These are phyloP conservation scores for Bubalus kerabau DNA, from an alignment of 2,113 vertebrate species.

Conservation along the genomic window DNA sequence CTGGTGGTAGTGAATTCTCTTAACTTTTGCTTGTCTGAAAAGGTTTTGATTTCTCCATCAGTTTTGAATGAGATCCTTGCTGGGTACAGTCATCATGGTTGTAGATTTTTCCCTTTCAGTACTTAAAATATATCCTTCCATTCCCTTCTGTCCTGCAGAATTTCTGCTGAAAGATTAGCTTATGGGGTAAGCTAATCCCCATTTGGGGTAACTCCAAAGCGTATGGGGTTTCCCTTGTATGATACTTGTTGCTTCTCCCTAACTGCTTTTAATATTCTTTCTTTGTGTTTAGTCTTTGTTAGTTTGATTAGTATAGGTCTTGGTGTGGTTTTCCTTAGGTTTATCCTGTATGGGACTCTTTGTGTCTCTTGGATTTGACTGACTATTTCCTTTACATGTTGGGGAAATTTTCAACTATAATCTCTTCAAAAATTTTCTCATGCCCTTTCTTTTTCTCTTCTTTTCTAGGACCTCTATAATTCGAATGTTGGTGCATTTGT, in stretches of 20 bases:
- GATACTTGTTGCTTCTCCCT: neutral
- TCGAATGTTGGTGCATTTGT: rapidly evolving
- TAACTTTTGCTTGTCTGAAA: neutral
- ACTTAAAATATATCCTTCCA: neutral
- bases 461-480: neutral
- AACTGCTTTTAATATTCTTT: neutral
- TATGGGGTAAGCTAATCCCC: too few relatives aligned
- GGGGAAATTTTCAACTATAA: neutral
- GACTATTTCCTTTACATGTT: neutral
- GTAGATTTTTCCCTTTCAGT: neutral
- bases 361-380: neutral
- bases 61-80: neutral
- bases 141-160: neutral
- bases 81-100: neutral
- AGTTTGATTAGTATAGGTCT: neutral
- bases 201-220: neutral
- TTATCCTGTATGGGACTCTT: neutral
- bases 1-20: neutral
- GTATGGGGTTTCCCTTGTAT: neutral
- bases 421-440: neutral
- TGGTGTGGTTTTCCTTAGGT: neutral
- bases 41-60: neutral
- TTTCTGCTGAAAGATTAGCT: neutral
- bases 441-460: neutral
- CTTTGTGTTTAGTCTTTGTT: neutral